Evolutionary conservation across 1,140 invertebrate genomes (phyloP).

Genomic region (Drosophila pseudoobscura): DNA sequence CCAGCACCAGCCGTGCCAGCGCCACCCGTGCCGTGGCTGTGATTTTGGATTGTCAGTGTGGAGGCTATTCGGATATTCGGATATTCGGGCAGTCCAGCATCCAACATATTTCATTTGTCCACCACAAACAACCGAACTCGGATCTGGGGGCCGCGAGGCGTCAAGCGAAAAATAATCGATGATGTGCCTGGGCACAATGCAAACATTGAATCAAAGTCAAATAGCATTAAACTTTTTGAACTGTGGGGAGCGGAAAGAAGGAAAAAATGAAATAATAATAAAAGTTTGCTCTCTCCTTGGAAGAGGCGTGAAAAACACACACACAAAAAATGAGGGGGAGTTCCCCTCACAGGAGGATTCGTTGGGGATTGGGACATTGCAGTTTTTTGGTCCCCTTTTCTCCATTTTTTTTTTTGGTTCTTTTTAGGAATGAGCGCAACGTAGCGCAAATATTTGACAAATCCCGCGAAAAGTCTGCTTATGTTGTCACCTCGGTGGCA

Average conservation of each 20-base stretch:
- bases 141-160: slow-evolving; percentile 17
- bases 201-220: slow-evolving; percentile 81
- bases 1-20: no score
- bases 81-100: slow-evolving; percentile 44
- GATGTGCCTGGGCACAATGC: slow-evolving; percentile 60
- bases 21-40: no score
- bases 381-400: slow-evolving; percentile 30
- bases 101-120: slow-evolving; percentile 53
- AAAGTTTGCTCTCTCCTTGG: slow-evolving; percentile 46
- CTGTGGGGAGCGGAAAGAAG: slow-evolving; percentile 55
- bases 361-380: slow-evolving; percentile 21
- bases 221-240: slow-evolving; percentile 79
- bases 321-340: slow-evolving; percentile 17
- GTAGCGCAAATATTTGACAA: slow-evolving; percentile 80
- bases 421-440: slow-evolving; percentile 65
- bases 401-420: slow-evolving; percentile 8
- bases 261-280: slow-evolving; percentile 51
- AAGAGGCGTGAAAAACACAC: slow-evolving; percentile 55
- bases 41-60: slow-evolving; percentile 27
- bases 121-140: slow-evolving; percentile 41
- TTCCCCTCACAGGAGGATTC: not conserved
- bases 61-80: slow-evolving; percentile 32
- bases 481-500: slow-evolving; percentile 69
- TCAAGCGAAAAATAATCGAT: slow-evolving; percentile 68
- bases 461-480: slow-evolving; percentile 78